Percentiles rank a stretch among this genome's conserved stretches.
These are phyloP conservation scores for Hecatera dysodea DNA, from an alignment of 2,888 invertebrate genomes.

Conservation along the genomic window DNA sequence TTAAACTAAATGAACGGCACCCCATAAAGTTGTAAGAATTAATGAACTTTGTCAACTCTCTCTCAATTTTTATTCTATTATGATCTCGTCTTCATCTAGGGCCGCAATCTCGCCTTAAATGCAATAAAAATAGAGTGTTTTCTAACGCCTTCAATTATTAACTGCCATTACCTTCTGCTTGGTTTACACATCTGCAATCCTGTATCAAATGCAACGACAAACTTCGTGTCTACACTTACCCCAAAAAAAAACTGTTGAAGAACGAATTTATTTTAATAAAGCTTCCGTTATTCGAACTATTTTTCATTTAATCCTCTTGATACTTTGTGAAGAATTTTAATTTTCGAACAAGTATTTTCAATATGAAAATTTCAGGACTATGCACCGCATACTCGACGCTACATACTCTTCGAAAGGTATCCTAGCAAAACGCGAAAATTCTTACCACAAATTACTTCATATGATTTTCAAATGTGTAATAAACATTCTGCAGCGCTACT, in stretches of 20 bases:
- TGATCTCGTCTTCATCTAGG: background rate
- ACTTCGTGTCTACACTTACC: background rate
- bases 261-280: background rate
- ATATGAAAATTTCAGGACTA: conserved; percentile 51
- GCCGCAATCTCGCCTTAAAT: background rate
- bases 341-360: conserved; percentile 57
- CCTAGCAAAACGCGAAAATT: conserved; percentile 44
- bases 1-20: too few species aligned
- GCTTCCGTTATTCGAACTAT: conserved; percentile 7
- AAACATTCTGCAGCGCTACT: conserved; percentile 48
- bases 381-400: conserved; percentile 40
- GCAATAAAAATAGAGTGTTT: background rate
- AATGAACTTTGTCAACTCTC: too few species aligned
- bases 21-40: too few species aligned
- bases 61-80: background rate
- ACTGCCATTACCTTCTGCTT: background rate
- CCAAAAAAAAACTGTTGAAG: background rate
- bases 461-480: conserved; percentile 57
- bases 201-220: background rate
- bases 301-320: conserved; percentile 6
- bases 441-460: conserved; percentile 57
- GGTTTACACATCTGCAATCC: background rate
- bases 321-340: conserved; percentile 55
- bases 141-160: background rate
- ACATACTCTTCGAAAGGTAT: conserved; percentile 45